Base-by-base conservation (phyloP, 2,888 invertebrate species). In the Darwinula stevensoni region DNA sequence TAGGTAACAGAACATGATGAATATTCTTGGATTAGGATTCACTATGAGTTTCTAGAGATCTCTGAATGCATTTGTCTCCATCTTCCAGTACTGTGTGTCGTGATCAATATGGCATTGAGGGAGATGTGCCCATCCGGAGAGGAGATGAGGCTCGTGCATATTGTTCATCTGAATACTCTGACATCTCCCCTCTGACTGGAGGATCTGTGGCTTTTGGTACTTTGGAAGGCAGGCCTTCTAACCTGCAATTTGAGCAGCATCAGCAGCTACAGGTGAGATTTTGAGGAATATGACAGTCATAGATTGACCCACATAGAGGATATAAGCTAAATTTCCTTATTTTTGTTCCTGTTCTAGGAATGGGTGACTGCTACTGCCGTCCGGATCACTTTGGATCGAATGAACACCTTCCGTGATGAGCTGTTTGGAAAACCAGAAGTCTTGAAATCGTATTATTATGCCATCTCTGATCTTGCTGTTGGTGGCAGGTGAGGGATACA, bases 391-490 rank as follows among this genome's bases (percentile, higher is more conserved):
- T 54, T 97, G 36, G 74, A 82, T 45, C 67, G 88, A 12, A 59
- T 91, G 42, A 97, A 97, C 53, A 97, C 94, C 0, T 97, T 94
- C 49, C 91, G 97, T 41, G 97, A 97, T 51, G 94, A 97, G 54
- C 67, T 91, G 32, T 91, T 88, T 46, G 74, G 73, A 0, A 86
- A 86, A 47, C 61, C 67, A 11, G 73, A 76, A 47, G 91, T 94
- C 14, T 54, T 88, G 31, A 69, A 72, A 47, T 86, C 88, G 2
- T 97, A 99, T 49, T 97, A 84, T 61, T 97, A 91, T 54, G 94
- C 91, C 41, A 59, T 65, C 36, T 57, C 59, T 11, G 63, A 65
- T 43, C 52, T 65, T 34, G 57, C 62, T 34, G 58, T 65, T 27
- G 64, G 64, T 34, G 64, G 62, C 36, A 76, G 58, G 61, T 61